Evolutionary conservation across 2,888 invertebrate species (phyloP), one percentile per base, ranked within the genome.

Genomic region (Drosophila sordidapex): DNA sequence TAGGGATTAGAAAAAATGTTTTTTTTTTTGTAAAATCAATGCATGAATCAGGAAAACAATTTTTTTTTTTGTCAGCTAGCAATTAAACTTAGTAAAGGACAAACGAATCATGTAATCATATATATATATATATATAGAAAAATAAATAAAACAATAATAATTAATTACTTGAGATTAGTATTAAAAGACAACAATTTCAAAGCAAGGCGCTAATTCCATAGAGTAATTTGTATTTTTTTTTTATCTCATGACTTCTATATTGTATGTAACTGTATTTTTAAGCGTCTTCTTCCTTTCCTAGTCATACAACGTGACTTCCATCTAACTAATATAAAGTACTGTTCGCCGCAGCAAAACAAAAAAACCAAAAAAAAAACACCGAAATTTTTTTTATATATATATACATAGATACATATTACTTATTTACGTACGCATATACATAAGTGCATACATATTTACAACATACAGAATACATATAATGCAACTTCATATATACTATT

Each of bases 1-100:
- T 82, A 70, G 74, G 82, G 79, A 82, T 79, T 79, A 79, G 82
- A 63, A 52, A 75, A 80, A 82, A 80, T 69, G 67, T 61, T 75
- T 79, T 21, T 33, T 31, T 73, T 79, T 70, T 79, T 64, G 60
- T 63, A 70, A 62, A 76, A 75, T 63, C 46, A 60, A 53, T 58
- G 52, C 71, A 70, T 70, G 60, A 78, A 63, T 49, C 81, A 76
- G 76, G 61, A 54, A 63, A 52, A 66, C 21, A 56, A 65, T 65
- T 77, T 70, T 76, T 70, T 70, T 63, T 64, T 79, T 0, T 7
- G 29, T 29, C 79, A 68, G 35, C 59, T 66, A 74, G 43, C 15
- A 65, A 58, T 59, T 36, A 29, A 63, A 63, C 43, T 67, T 46
- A 70, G 76, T 29, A 43, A 63, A 40, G 29, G 58, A 25, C 8